Percentiles rank a stretch among this genome's conserved stretches.
Evolutionary conservation across 53 echinoderm and acorn worm species (phyloP).

Genomic region (Mesocentrotus franciscanus): DNA sequence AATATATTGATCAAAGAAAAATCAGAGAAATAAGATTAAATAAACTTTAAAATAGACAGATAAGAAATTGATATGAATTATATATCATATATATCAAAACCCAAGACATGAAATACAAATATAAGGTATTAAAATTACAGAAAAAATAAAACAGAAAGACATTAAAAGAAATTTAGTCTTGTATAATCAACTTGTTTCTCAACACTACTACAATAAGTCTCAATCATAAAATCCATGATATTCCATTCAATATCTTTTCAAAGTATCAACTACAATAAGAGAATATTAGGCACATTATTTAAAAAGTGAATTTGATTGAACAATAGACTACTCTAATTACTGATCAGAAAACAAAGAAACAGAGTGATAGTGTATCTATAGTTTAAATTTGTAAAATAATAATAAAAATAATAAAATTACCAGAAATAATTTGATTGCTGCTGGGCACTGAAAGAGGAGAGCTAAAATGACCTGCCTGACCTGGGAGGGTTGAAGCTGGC

Average conservation of each 20-base stretch:
- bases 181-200: neutral
- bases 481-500: conserved; percentile 12
- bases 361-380: too few species aligned
- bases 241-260: too few species aligned
- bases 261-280: too few species aligned
- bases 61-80: neutral
- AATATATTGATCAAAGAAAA: neutral
- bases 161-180: neutral
- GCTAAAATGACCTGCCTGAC: neutral
- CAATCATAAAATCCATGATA: too few species aligned
- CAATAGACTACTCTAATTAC: too few species aligned
- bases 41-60: neutral
- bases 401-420: neutral
- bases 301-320: too few species aligned
- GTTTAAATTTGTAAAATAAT: too few species aligned
- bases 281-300: too few species aligned
- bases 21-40: neutral
- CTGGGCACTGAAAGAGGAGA: neutral
- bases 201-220: neutral
- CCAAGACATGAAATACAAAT: neutral
- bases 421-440: neutral
- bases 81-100: neutral
- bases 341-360: too few species aligned
- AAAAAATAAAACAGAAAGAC: neutral
- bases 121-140: neutral